A percentile compares a stretch with the other conserved stretches of the same genome.
phyloP scores from a whole-genome alignment of 2,888 invertebrate genomes.

The Iphiclides podalirius region DNA sequence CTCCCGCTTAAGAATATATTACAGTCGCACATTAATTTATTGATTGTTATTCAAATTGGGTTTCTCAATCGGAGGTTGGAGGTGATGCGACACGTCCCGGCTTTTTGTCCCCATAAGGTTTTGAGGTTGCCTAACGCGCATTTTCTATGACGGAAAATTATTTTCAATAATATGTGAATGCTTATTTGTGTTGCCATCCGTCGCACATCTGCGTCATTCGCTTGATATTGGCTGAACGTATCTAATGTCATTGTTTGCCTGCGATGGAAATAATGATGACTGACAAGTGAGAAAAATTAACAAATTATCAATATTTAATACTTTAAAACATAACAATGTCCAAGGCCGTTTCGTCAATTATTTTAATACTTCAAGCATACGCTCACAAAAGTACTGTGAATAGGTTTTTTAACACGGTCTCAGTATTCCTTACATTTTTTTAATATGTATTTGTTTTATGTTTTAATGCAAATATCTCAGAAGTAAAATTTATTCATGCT shows the following conservation, averaged over 20 bases:
- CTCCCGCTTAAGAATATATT: constrained; percentile 73
- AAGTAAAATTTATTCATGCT: too few species aligned
- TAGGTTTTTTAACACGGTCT: not conserved
- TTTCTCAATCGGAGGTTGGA: constrained; percentile 78
- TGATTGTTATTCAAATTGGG: constrained; percentile 79
- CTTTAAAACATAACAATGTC: constrained; percentile 19
- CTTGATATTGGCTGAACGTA: constrained; percentile 43
- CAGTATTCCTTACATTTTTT: too few species aligned
- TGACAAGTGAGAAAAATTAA: constrained; percentile 52
- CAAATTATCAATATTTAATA: constrained; percentile 23
- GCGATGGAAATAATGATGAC: constrained; percentile 34
- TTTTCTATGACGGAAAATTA: constrained; percentile 53
- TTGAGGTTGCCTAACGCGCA: constrained; percentile 55
- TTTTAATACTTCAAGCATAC: constrained; percentile 19
- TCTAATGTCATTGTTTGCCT: constrained; percentile 49
- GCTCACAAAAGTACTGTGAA: not conserved
- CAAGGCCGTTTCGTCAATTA: constrained; percentile 26
- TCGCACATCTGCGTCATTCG: constrained; percentile 46
- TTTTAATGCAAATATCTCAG: too few species aligned
- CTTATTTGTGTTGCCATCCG: constrained; percentile 31
- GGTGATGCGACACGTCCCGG: constrained; percentile 66
- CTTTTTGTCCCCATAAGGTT: constrained; percentile 57
- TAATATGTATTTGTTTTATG: too few species aligned
- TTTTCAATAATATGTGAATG: constrained; percentile 48
- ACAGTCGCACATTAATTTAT: constrained; percentile 76